Evolutionary conservation across 2,888 invertebrate species (phyloP).

Genomic region (Amiota communis): DNA sequence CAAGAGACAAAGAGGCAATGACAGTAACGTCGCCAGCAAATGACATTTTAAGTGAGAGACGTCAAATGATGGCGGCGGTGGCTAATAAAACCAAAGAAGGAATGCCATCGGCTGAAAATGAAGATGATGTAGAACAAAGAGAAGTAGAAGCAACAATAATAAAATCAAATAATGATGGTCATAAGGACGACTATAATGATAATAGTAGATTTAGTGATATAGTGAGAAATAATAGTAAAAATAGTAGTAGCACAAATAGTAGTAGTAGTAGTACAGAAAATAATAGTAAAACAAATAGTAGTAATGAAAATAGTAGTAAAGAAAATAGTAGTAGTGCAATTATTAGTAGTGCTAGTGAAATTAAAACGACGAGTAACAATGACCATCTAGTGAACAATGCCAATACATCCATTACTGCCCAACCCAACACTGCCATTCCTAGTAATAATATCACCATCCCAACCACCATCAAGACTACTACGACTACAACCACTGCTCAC

Average conservation of each 20-base stretch:
- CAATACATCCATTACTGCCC: too few species aligned
- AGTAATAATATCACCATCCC: too few species aligned
- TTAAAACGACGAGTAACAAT: slow-evolving; percentile 26
- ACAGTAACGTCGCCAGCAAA: slow-evolving; percentile 18
- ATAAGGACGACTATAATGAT: neutral
- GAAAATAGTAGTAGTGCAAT: slow-evolving; percentile 27
- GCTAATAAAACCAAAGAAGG: slow-evolving; percentile 47
- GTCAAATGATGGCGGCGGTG: neutral
- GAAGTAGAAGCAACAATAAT: slow-evolving; percentile 22
- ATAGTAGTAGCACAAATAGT: neutral
- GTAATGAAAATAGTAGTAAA: slow-evolving; percentile 28
- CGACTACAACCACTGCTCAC: slow-evolving; percentile 34
- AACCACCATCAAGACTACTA: slow-evolving; percentile 6
- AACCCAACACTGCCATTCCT: too few species aligned
- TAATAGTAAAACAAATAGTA: slow-evolving; percentile 36
- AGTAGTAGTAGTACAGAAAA: neutral
- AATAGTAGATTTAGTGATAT: slow-evolving; percentile 36
- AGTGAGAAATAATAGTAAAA: slow-evolving; percentile 2
- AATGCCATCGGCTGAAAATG: neutral
- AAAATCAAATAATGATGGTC: slow-evolving; percentile 4
- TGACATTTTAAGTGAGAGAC: slow-evolving; percentile 32
- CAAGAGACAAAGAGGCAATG: neutral
- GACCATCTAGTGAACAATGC: slow-evolving; percentile 8
- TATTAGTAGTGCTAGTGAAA: slow-evolving; percentile 23
- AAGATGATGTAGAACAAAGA: neutral